Evolutionary conservation across 2,888 invertebrate species (phyloP).

Genomic region (Dynastes hyllus): DNA sequence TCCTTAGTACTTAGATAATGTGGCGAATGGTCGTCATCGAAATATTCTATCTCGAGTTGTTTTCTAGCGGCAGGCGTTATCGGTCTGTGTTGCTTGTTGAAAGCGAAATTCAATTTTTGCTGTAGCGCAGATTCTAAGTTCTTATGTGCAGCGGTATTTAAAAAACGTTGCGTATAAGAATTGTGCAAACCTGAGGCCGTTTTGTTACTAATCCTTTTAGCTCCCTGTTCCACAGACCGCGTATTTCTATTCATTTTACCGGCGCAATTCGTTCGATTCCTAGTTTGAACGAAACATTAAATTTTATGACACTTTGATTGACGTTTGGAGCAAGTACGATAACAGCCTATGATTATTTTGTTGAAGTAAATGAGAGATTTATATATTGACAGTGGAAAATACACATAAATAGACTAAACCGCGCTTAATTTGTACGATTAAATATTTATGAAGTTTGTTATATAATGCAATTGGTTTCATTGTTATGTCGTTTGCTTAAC

Average conservation of each 20-base stretch:
- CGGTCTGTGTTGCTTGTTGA: conserved; percentile 13
- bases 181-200: conserved; percentile 1
- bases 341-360: conserved; percentile 38
- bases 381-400: not conserved
- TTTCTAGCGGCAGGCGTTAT: not conserved
- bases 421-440: no score
- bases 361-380: not conserved
- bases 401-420: no score
- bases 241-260: conserved; percentile 37
- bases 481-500: no score
- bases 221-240: conserved; percentile 10
- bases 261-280: not conserved
- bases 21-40: not conserved
- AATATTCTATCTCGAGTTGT: conserved; percentile 1
- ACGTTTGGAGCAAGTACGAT: conserved; percentile 21
- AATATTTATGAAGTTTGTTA: no score
- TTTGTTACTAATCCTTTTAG: conserved; percentile 9
- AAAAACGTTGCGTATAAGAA: conserved; percentile 32
- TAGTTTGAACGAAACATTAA: conserved; percentile 32
- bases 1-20: conserved; percentile 13
- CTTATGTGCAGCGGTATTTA: conserved; percentile 23
- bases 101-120: conserved; percentile 41
- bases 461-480: no score
- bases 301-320: conserved; percentile 39
- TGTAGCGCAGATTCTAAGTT: conserved; percentile 31